Conservation (phyloP, 2,888 invertebrate species). For the Synergus laeviventris region DNA sequence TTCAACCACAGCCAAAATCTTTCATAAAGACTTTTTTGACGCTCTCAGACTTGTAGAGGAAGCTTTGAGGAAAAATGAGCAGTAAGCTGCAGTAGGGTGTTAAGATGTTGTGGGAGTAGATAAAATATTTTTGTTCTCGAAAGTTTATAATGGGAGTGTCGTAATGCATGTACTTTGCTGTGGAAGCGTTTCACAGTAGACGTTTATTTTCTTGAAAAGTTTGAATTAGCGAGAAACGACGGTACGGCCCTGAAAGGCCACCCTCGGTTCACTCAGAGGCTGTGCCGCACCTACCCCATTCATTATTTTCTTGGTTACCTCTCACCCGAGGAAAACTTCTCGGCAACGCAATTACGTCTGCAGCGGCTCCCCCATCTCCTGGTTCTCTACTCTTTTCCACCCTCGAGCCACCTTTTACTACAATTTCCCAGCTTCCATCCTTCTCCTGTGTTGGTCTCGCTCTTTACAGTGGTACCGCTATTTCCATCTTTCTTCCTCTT, state of each 20-base stretch:
- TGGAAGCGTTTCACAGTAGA: slow-evolving; percentile 39
- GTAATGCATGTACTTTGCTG: slow-evolving; percentile 42
- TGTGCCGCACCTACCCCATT: slow-evolving; percentile 64
- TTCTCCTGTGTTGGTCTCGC: slow-evolving; percentile 33
- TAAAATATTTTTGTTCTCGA: slow-evolving; percentile 30
- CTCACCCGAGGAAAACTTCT: slow-evolving; percentile 72
- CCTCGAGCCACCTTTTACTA: slow-evolving; percentile 54
- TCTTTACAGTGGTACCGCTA: slow-evolving; percentile 35
- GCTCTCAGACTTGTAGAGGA: too few relatives aligned
- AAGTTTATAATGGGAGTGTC: slow-evolving; percentile 37
- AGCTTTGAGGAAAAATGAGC: background rate
- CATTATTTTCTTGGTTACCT: slow-evolving; percentile 75
- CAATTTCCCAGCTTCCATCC: slow-evolving; percentile 49
- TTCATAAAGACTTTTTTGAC: too few relatives aligned
- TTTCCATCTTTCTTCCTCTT: slow-evolving; percentile 41
- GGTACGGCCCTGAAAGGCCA: slow-evolving; percentile 46
- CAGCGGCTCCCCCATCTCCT: slow-evolving; percentile 59
- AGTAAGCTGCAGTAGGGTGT: background rate
- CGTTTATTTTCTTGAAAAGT: slow-evolving; percentile 52
- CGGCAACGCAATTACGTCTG: slow-evolving; percentile 74
- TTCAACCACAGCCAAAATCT: too few relatives aligned
- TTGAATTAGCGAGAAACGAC: slow-evolving; percentile 32
- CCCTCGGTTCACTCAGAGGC: slow-evolving; percentile 41
- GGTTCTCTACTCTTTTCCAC: slow-evolving; percentile 50
- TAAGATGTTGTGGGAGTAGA: slow-evolving; percentile 10